Percentiles rank a stretch among this genome's conserved stretches.
phyloP scores from a whole-genome alignment of 2,113 vertebrate genomes.

The Zootoca vivipara region DNA sequence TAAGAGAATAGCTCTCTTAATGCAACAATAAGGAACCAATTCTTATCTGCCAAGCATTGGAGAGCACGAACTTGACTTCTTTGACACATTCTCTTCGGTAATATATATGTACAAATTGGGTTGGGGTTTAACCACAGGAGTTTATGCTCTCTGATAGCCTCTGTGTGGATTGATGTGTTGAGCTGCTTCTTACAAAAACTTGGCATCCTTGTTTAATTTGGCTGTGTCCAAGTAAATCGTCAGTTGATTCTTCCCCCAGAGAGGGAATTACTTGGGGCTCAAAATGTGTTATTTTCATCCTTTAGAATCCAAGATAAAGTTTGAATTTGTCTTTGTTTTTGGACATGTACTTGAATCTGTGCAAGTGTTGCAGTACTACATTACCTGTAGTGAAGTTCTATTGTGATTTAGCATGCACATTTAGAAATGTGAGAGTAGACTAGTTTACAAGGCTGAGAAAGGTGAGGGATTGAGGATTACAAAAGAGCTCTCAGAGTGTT shows the following conservation, averaged over 20 bases:
- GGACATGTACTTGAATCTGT: background rate
- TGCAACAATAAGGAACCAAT: background rate
- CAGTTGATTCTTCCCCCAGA: background rate
- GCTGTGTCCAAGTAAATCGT: background rate
- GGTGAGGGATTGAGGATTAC: conserved; percentile 1
- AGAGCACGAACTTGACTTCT: background rate
- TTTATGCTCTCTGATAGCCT: background rate
- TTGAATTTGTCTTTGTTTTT: background rate
- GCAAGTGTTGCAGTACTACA: background rate
- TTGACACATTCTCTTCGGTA: rapidly evolving
- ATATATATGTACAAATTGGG: background rate
- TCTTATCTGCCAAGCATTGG: background rate
- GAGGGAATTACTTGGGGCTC: background rate
- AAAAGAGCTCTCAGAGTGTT: background rate
- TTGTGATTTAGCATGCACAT: background rate
- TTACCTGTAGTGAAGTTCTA: background rate
- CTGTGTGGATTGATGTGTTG: conserved; percentile 2
- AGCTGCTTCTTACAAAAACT: background rate
- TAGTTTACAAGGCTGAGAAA: conserved; percentile 4
- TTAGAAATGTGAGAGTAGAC: conserved; percentile 4
- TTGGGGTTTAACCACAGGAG: background rate
- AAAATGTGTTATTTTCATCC: conserved; percentile 5
- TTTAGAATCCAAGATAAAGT: background rate
- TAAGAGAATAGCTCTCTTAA: background rate
- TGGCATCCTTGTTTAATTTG: conserved; percentile 15